phyloP scores from a whole-genome alignment of 2,888 invertebrate genomes.

The Tachina grossa region DNA sequence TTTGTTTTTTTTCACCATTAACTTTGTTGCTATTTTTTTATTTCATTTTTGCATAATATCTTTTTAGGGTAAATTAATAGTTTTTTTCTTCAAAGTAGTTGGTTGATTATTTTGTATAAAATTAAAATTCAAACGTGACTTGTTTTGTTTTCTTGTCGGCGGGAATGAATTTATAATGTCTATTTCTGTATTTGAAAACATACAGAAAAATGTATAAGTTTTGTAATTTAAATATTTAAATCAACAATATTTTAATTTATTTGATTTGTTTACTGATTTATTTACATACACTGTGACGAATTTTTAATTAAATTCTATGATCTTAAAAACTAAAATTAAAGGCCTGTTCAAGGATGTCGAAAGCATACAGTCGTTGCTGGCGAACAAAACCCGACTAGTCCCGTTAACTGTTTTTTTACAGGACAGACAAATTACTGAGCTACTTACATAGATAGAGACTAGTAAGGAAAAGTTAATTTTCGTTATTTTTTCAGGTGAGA shows the following conservation, averaged over 20 bases:
- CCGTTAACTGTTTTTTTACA: no score
- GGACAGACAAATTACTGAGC: no score
- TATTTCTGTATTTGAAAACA: background rate
- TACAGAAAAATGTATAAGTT: background rate
- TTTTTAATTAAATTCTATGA: background rate
- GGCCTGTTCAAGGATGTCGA: background rate
- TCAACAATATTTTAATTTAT: conserved; percentile 28
- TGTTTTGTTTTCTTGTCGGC: conserved; percentile 4
- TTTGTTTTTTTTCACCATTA: conserved; percentile 43
- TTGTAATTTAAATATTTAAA: conserved; percentile 38
- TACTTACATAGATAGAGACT: no score
- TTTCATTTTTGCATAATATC: conserved; percentile 22
- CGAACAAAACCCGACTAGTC: no score
- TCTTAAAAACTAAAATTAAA: background rate
- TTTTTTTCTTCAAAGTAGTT: conserved; percentile 15
- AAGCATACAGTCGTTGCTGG: no score
- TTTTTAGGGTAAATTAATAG: conserved; percentile 2
- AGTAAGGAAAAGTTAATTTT: no score
- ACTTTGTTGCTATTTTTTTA: conserved; percentile 40
- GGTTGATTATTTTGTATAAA: conserved; percentile 12
- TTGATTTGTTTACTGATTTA: background rate
- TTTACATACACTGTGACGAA: conserved; percentile 13
- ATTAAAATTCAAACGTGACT: conserved; percentile 57
- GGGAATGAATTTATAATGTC: conserved; percentile 21
- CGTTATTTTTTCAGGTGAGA: no score